Conservation (phyloP, 2,797 vertebrate species). For the Esox lucius region DNA sequence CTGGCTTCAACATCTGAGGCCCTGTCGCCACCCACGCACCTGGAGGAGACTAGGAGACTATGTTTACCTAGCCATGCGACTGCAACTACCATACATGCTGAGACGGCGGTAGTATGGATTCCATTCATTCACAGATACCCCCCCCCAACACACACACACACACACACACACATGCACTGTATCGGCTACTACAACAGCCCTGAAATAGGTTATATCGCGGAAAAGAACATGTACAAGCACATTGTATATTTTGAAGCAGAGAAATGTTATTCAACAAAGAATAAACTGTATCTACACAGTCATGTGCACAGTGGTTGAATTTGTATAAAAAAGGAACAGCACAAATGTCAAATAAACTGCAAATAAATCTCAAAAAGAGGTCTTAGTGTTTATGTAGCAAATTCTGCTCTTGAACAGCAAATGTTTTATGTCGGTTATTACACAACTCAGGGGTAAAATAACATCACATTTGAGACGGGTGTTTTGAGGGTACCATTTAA, state of each 20-base stretch:
- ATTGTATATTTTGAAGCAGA: neutral
- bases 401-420: too few relatives aligned
- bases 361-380: neutral
- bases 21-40: conserved; percentile 30
- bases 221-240: conserved; percentile 36
- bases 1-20: conserved; percentile 23
- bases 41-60: conserved; percentile 26
- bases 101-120: conserved; percentile 67
- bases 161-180: conserved; percentile 24
- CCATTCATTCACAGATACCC: conserved; percentile 58
- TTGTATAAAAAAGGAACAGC: neutral
- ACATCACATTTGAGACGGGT: too few relatives aligned
- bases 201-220: conserved; percentile 32
- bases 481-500: too few relatives aligned
- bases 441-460: too few relatives aligned
- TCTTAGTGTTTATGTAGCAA: neutral
- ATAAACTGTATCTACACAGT: neutral
- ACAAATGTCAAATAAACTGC: neutral
- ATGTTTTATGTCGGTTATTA: too few relatives aligned
- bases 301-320: neutral
- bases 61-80: conserved; percentile 69
- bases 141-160: conserved; percentile 37
- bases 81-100: conserved; percentile 31
- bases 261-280: neutral
- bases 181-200: neutral